Evolutionary conservation across 2,888 invertebrate genomes (phyloP), one percentile per base, ranked within the genome.

Genomic region (Euplexia lucipara): DNA sequence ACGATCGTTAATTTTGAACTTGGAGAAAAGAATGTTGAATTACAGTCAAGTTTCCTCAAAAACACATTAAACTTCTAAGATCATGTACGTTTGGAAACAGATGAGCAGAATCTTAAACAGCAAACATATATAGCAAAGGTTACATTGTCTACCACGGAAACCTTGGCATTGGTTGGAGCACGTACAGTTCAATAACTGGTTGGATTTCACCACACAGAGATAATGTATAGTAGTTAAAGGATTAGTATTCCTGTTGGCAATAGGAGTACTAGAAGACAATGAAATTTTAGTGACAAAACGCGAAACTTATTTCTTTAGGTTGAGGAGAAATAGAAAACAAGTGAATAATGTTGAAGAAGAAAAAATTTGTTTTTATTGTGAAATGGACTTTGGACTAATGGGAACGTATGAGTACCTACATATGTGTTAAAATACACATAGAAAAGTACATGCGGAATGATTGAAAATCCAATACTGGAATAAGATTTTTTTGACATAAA

Each of bases 131-230:
- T 59, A 45, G 45, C 65, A 52, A 42, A 65, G 66, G 52, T 61
- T 20, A 48, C n/a, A 60, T 45, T 61, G 45, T n/a, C 42, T 61
- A 42, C n/a, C 42, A 53, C 44, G 35, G 62, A 77, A 70, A 67
- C 60, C 66, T 73, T 78, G 70, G 78, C 78, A 78, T 62, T 52
- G 73, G 26, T 51, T 34, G 14, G 48, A 47, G 54, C 70, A 77
- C 78, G 77, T 78, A 79, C 48, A 47, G 37, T 60, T 65, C 54
- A 77, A 65, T 68, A 73, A 62, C 59, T 67, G 42, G 52, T 65
- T 61, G 41, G 45, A 61, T 63, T 57, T 65, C 61, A 70, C 57
- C 52, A 54, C 52, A 56, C 56, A 60, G 30, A 41, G 22, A 37
- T 48, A 49, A 34, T 65, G 54, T 64, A 47, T 47, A 59, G 45